Percentiles rank a stretch among this genome's conserved stretches.
Evolutionary conservation across 2,888 invertebrate species (phyloP).

Genomic region (Nomada fabriciana): DNA sequence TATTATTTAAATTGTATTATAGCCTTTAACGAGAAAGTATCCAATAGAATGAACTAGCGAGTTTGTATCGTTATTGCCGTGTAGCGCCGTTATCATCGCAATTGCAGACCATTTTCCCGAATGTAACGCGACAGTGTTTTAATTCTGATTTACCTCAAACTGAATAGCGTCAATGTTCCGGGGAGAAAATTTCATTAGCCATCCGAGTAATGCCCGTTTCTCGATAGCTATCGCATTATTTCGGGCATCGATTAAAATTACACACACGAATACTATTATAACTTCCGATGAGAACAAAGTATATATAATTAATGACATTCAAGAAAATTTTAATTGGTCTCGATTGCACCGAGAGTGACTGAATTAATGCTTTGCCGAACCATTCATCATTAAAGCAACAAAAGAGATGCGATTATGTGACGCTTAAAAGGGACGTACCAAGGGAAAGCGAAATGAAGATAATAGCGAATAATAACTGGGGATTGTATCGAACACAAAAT

Average conservation of each 20-base stretch:
- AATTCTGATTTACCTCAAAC: slow-evolving; percentile 45
- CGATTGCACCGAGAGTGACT: not conserved
- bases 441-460: not conserved
- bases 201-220: slow-evolving; percentile 26
- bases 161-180: slow-evolving; percentile 38
- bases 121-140: slow-evolving; percentile 28
- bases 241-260: slow-evolving; percentile 50
- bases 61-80: not conserved
- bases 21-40: not conserved
- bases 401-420: slow-evolving; percentile 1
- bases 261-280: slow-evolving; percentile 27
- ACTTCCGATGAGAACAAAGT: slow-evolving; percentile 37
- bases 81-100: slow-evolving; percentile 25
- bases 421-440: not conserved
- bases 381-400: not conserved
- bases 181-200: slow-evolving; percentile 54
- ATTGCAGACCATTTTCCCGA: slow-evolving; percentile 21
- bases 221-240: slow-evolving; percentile 58
- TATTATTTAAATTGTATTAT: slow-evolving; percentile 8
- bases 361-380: not conserved
- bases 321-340: slow-evolving; percentile 57
- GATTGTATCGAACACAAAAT: slow-evolving; percentile 72
- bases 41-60: not conserved
- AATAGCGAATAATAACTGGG: slow-evolving; percentile 43
- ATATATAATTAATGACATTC: slow-evolving; percentile 28